Evolutionary conservation across 1,140 invertebrate genomes (phyloP).

Genomic region (Meloidogyne hapla): DNA sequence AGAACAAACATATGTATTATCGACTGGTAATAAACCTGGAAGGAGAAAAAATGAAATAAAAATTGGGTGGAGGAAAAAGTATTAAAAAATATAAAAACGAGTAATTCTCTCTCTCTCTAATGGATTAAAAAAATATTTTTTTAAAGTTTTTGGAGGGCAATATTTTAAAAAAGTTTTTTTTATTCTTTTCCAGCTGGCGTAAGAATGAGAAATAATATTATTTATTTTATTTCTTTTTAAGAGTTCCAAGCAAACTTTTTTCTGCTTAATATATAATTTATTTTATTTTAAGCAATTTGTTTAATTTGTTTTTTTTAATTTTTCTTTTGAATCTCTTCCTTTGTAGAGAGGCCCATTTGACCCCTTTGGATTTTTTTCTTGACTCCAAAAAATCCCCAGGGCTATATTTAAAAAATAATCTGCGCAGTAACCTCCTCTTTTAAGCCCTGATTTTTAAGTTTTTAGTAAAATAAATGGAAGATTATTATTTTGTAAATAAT

Average conservation of each 20-base stretch:
- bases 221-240: too few species aligned
- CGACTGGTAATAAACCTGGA: constrained; percentile 1
- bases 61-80: constrained; percentile 6
- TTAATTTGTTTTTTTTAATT: too few species aligned
- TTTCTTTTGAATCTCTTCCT: too few species aligned
- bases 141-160: neutral
- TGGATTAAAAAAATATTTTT: neutral
- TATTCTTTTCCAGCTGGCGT: neutral
- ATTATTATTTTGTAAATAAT: neutral
- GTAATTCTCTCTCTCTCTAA: constrained; percentile 14
- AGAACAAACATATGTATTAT: neutral
- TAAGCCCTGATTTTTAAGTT: too few species aligned
- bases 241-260: too few species aligned
- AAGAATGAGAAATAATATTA: neutral
- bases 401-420: too few species aligned
- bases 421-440: too few species aligned
- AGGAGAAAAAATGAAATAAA: neutral
- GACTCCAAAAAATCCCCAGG: too few species aligned
- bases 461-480: neutral
- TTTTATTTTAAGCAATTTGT: too few species aligned
- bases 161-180: constrained; percentile 3
- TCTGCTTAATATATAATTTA: too few species aligned
- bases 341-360: too few species aligned
- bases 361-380: too few species aligned
- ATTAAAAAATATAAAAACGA: constrained; percentile 1